Evolutionary conservation across 2,113 vertebrate genomes (phyloP), one percentile per base, ranked within the genome.

Genomic region (Phasianus colchicus): DNA sequence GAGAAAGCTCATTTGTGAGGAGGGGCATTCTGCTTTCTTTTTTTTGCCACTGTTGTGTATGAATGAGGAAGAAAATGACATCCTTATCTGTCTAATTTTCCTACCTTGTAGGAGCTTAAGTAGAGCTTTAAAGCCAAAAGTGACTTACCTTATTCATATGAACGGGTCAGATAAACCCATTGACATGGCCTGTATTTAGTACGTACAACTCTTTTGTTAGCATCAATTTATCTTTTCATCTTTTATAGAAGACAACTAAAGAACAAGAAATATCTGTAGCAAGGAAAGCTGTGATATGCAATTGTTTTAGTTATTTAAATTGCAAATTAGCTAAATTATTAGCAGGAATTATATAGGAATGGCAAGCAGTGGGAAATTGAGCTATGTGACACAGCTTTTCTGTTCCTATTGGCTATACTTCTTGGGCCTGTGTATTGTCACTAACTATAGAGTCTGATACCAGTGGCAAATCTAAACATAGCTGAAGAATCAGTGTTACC

Each of bases 1-100:
- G 67, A 54, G 71, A 93, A 83, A 95, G 18, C 65, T 52, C 88
- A 42, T 76, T 71, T 88, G 64, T 86, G 30, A 86, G 40, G 75
- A 77, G 29, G 40, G 50, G 45, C 43, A 78, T 88, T 87, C 76
- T 84, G 32, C 45, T 89, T 95, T 91, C 61, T 77, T 40, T 86
- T 94, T 86, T 94, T 86, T 50, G 25, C 47, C 5, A 6, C 63
- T 86, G 55, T 92, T 69, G n/a, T 2, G 1, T 22, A 27, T 72
- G 30, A 57, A 58, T 83, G 47, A 85, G 64, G 7, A 34, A 30
- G 17, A 69, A 65, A 78, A n/a, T 32, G 11, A 13, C 11, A 18
- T 50, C 29, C 6, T 14, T 71, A 52, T 24, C 22, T 27, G 6
- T 69, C 57, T 87, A 6, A 48, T 82, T 89, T 86, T 86, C 12